Percentiles rank a stretch among this genome's conserved stretches.
Evolutionary conservation across 1,140 invertebrate genomes (phyloP).

Genomic region (Formica exsecta): DNA sequence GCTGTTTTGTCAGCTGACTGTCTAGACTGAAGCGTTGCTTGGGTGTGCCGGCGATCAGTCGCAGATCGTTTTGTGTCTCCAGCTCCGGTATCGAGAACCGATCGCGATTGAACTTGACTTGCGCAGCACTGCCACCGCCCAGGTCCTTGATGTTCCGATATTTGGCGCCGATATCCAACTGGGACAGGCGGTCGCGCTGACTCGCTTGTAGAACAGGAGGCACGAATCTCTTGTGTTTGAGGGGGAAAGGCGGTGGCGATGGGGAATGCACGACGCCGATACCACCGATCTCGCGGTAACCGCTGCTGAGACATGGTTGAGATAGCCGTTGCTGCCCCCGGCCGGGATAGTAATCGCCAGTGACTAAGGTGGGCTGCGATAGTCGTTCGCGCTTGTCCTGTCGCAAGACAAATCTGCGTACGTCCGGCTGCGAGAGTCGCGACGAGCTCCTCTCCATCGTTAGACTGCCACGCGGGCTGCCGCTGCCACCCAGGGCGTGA

Average conservation of each 20-base stretch:
- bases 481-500: constrained; percentile 62
- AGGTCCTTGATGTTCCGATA: constrained; percentile 69
- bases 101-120: constrained; percentile 81
- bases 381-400: constrained; percentile 81
- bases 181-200: constrained; percentile 82
- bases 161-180: constrained; percentile 81
- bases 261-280: constrained; percentile 60
- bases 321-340: constrained; percentile 82
- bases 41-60: constrained; percentile 81
- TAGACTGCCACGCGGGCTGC: constrained; percentile 61
- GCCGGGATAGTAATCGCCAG: constrained; percentile 81
- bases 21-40: constrained; percentile 84
- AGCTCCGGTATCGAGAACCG: constrained; percentile 84
- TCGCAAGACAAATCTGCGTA: constrained; percentile 65
- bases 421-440: constrained; percentile 73
- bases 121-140: constrained; percentile 56
- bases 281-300: constrained; percentile 60
- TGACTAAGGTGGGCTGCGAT: constrained; percentile 83
- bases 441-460: constrained; percentile 64
- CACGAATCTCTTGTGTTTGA: constrained; percentile 77
- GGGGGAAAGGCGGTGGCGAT: constrained; percentile 63
- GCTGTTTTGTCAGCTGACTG: constrained; percentile 82
- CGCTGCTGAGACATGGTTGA: constrained; percentile 78
- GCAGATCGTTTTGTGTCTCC: constrained; percentile 83
- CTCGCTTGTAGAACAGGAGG: constrained; percentile 69